Percentiles rank a stretch among this genome's conserved stretches.
Conservation (phyloP, 2,113 vertebrate genomes). For the Brachyhypopomus gauderio region DNA sequence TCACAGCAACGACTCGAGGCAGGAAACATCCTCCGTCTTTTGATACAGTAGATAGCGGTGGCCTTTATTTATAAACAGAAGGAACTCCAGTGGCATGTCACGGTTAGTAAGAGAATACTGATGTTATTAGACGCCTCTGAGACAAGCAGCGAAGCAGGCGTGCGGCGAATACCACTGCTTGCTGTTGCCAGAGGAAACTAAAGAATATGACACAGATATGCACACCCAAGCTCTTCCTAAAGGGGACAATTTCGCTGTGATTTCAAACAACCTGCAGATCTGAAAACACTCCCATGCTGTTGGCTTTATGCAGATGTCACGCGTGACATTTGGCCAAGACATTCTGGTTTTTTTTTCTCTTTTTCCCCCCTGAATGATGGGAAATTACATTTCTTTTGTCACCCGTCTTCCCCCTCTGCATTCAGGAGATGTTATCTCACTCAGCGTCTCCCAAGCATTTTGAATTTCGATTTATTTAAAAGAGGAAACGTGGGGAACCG, state of each 20-base stretch:
- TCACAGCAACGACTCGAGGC: not conserved
- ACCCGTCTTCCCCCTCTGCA: constrained; percentile 50
- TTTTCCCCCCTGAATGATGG: constrained; percentile 65
- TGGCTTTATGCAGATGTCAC: constrained; percentile 66
- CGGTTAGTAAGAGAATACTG: constrained; percentile 1
- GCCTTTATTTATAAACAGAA: constrained; percentile 1
- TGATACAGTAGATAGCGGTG: constrained; percentile 19
- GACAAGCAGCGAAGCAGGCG: constrained; percentile 23
- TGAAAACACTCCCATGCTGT: constrained; percentile 49
- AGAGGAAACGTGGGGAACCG: constrained; percentile 75
- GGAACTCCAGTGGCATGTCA: not conserved
- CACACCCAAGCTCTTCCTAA: constrained; percentile 43
- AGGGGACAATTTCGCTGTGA: constrained; percentile 38
- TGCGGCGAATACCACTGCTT: constrained; percentile 50
- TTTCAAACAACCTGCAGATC: constrained; percentile 56
- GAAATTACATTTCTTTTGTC: constrained; percentile 70
- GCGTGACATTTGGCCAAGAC: constrained; percentile 60
- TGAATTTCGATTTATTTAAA: constrained; percentile 76
- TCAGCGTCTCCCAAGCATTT: constrained; percentile 62
- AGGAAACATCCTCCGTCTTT: constrained; percentile 19
- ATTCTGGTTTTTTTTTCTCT: constrained; percentile 25
- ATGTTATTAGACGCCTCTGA: constrained; percentile 8
- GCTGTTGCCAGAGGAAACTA: constrained; percentile 51
- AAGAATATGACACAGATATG: constrained; percentile 44
- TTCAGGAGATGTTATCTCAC: constrained; percentile 61